Evolutionary conservation across 2,797 vertebrate species (phyloP), one percentile per base, ranked within the genome.

Genomic region (Takifugu rubripes): DNA sequence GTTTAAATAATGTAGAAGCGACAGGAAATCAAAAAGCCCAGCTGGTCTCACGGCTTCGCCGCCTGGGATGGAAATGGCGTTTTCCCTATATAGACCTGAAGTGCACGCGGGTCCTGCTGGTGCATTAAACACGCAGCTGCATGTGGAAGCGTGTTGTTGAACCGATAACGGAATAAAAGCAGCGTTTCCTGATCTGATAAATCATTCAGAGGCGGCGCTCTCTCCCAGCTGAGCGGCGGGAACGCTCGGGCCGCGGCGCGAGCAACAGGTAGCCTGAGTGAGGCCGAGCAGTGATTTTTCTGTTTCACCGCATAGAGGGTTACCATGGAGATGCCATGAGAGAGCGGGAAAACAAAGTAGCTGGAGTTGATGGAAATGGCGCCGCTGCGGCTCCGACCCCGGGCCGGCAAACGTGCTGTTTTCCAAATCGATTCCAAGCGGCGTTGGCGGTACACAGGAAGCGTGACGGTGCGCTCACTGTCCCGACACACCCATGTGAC

Each of bases 201-300:
- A 70, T 72, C 31, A 49, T 66, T 62, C 50, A 56, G 51, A 27
- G 29, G 49, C 43, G 26, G 12, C 21, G 21, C 21, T 1, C 44
- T 44, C 52, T 43, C 24, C 53, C 29, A 15, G 43, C 70, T 56
- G 71, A 82, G 75, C 73, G 74, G 70, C 72, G 7, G 6, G 3
- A 6, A 27, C 27, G 27, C 10, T 33, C 7, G 58, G 56, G 65
- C 48, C 54, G 77, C 33, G 42, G 71, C 59, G n/a, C 57, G 3
- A 70, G 55, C 76, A 87, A 79, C 85, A 82, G 77, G 85, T 82
- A 67, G 71, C 53, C 50, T 49, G 64, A 66, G 44, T 2, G 73
- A 71, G 60, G 73, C 52, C 46, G 55, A 70, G 57, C 31, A 25
- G 54, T 69, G 75, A 76, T 74, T 70, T 56, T 68, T 61, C 72